Base-by-base conservation (phyloP, 2,797 vertebrate species). In the Columba guinea region DNA sequence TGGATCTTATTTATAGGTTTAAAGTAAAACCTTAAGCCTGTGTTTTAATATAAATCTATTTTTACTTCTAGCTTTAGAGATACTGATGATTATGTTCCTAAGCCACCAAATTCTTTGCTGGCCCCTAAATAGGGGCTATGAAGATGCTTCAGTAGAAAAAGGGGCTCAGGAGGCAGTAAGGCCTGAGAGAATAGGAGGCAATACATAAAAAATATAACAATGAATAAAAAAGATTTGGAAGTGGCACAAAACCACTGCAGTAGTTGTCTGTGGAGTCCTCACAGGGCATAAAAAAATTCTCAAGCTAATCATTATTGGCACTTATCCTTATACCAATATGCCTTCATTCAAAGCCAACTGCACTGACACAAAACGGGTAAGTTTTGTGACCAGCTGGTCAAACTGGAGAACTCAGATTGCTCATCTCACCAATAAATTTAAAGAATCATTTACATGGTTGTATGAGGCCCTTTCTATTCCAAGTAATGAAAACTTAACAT, bases 31-130 rank as follows among this genome's bases (percentile, higher is more conserved):
- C 56, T 85, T 94, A 80, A 90, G 68, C 35, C 46, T 74, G 11
- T 60, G 68, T 93, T 96, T 93, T 92, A 92, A 93, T 83, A 96
- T 59, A 92, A 87, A 87, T 53, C 35, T 91, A n/a, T 91, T 95
- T 95, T 93, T 90, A 88, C 71, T 90, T 92, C 53, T 74, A 51
- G 63, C 55, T 92, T 93, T 82, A 93, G 52, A 77, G 67, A 90
- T 69, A 93, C 6, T 10, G 39, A 89, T 0, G 35, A 87, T 80
- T 93, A 74, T 60, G 52, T 58, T 89, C 68, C 86, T 85, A 92
- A 80, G 39, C 56, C 71, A 94, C 14, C 63, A 89, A 35, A 85
- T 13, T 89, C 44, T 34, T 68, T 34, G 28, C 75, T 84, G 48
- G 79, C 51, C 46, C 46, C 10, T 87, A 74, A 70, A 79, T 0